Evolutionary conservation across 2,113 vertebrate species (phyloP), one percentile per base, ranked within the genome.

Genomic region (Eleginops maclovinus): DNA sequence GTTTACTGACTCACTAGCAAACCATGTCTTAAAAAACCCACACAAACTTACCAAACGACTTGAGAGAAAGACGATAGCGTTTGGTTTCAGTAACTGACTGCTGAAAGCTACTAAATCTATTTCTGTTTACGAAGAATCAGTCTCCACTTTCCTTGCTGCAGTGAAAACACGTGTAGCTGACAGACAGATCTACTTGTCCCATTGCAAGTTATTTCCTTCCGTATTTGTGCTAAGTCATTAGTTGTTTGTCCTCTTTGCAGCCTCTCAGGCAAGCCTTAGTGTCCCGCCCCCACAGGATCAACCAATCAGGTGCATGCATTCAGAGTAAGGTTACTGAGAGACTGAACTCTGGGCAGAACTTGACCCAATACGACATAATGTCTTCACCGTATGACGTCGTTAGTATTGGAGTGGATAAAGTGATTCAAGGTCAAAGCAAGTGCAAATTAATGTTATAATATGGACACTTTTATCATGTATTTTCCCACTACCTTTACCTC

Each of bases 371-470:
- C 0, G 0, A 0, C 2, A 2, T 3, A 3, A 0, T 9, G 19
- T 40, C 13, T 59, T 41, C 21, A 28, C 16, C 15, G 2, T 11
- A 0, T 69, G 63, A 64, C 31, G 21, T 81, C 53, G 66, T 13
- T 26, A 3, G 10, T 7, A 3, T 9, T 19, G 1, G 3, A 3
- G 22, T 11, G 50, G 36, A 22, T 44, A 3, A 31, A 72, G 16
- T 26, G n/a, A 58, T 75, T 84, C 86, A 83, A 90, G 72, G 78
- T 77, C 77, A 72, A 22, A 41, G 41, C 36, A n/a, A 15, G 12
- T 47, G 12, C 1, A 54, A 24, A 2, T 51, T 56, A 60, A 66
- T 28, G 1, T 40, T 71, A 17, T n/a, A 58, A 0, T 4, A 28
- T 47, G 41, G 15, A 17, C 41, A 24, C 24, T 22, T 36, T 36